phyloP scores from a whole-genome alignment of 2,113 vertebrate genomes.

The Oriolus oriolus region DNA sequence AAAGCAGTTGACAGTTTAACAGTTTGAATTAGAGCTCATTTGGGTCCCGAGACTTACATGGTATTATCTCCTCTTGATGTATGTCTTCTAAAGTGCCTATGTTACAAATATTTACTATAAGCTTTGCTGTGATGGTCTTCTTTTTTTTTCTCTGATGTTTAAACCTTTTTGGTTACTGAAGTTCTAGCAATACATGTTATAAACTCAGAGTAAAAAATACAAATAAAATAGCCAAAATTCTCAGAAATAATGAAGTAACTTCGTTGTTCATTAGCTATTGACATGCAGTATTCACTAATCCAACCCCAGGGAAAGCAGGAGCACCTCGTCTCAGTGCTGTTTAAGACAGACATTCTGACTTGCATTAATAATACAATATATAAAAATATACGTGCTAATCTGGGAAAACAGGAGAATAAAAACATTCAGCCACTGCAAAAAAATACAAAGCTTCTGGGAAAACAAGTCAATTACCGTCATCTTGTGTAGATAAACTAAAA shows the following conservation, averaged over 20 bases:
- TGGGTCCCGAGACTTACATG: not conserved
- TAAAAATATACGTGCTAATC: not conserved
- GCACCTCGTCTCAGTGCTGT: not conserved
- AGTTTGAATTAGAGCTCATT: slow-evolving; percentile 16
- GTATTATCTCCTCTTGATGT: not conserved
- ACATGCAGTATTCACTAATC: not conserved
- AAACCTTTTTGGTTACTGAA: not conserved
- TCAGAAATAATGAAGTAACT: not conserved
- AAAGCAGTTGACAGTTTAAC: not conserved
- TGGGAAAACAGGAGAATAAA: not conserved
- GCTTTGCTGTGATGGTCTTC: not conserved
- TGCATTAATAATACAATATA: not conserved
- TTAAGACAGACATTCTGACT: not conserved
- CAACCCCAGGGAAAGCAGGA: not conserved
- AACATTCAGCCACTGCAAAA: not conserved
- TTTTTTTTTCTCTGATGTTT: not conserved
- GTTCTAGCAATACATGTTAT: not conserved
- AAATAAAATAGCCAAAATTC: not conserved
- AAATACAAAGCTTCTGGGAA: not conserved
- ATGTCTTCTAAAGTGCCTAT: not conserved
- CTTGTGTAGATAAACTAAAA: not conserved
- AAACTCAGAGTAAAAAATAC: not conserved
- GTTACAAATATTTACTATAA: not conserved
- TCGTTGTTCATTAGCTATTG: not conserved
- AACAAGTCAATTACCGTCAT: not conserved